Conservation (phyloP, 2,888 invertebrate species). For the Molanna angustata region DNA sequence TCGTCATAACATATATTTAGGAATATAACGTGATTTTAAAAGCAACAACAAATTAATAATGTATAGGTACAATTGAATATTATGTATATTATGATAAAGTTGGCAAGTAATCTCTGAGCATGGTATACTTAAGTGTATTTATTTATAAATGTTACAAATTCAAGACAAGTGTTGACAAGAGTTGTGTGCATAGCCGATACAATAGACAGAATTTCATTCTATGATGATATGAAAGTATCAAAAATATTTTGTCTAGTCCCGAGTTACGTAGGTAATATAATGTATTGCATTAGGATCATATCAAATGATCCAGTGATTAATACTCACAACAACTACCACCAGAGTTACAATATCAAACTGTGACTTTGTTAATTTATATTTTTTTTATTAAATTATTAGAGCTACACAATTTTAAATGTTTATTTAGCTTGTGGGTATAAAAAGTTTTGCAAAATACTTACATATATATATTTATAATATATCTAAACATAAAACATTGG, state of each 20-base stretch:
- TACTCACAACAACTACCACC: neutral
- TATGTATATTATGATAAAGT: neutral
- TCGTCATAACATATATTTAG: too few species aligned
- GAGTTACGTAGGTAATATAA: slow-evolving; percentile 9
- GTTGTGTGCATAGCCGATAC: slow-evolving; percentile 21
- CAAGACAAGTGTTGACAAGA: slow-evolving; percentile 5
- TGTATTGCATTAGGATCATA: slow-evolving; percentile 10
- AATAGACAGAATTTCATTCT: slow-evolving; percentile 21
- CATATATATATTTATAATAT: slow-evolving; percentile 19
- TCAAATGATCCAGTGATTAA: neutral
- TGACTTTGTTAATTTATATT: too few species aligned
- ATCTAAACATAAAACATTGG: slow-evolving; percentile 31
- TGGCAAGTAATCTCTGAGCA: slow-evolving; percentile 6
- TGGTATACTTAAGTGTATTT: slow-evolving; percentile 2
- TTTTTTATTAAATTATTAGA: slow-evolving; percentile 21
- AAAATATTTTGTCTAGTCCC: slow-evolving; percentile 53
- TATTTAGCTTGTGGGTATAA: slow-evolving; percentile 32
- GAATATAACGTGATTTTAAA: neutral
- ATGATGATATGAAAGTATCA: slow-evolving; percentile 54
- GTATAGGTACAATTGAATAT: slow-evolving; percentile 4
- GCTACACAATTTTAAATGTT: slow-evolving; percentile 28
- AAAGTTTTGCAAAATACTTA: slow-evolving; percentile 32
- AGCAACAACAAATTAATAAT: neutral
- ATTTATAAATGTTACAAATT: slow-evolving; percentile 4
- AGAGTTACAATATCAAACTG: slow-evolving; percentile 5